Evolutionary conservation across 2,113 vertebrate genomes (phyloP), one percentile per base, ranked within the genome.

Genomic region (Cardinalis cardinalis): DNA sequence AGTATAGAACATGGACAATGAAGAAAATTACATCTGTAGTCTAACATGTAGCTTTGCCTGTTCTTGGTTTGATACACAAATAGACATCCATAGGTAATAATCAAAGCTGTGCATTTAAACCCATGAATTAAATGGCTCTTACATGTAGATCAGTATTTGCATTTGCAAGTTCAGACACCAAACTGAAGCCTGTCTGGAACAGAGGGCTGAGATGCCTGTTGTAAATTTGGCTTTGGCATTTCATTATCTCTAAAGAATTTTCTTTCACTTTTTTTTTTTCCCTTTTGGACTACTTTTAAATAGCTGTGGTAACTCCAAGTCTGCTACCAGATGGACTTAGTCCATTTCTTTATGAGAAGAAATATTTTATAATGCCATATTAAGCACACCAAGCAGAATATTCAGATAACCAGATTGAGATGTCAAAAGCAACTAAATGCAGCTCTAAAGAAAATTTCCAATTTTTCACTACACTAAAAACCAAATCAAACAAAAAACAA

Each of bases 1-100:
- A 63, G 10, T n/a, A 46, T 0, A 53, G 23, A 66, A 20, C 9
- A 52, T 0, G 1, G 6, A 24, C 19, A 70, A 20, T 14, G 31
- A 43, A 44, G 66, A 78, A 23, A 49, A 40, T 16, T 12, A 14
- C 36, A 48, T 29, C n/a, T 70, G 1, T 7, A 36, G 25, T 9
- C 7, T 32, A 24, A 56, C 18, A 20, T 19, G 26, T 11, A 63
- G 64, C 34, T 70, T 80, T 90, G 34, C 16, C 38, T 77, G 20
- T 31, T 77, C 52, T 65, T 53, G 20, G 5, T 51, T 59, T 34
- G 51, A 48, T 48, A 44, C 18, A 68, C 28, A 66, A n/a, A 31
- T 5, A 68, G 65, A 53, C 14, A 29, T 23, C 25, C 46, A 34
- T 44, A 72, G 36, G 14, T 40, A 79, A 71, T 23, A 46, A 55